Conservation (phyloP, 2,888 invertebrate genomes). For the Cheilosia impressa region DNA sequence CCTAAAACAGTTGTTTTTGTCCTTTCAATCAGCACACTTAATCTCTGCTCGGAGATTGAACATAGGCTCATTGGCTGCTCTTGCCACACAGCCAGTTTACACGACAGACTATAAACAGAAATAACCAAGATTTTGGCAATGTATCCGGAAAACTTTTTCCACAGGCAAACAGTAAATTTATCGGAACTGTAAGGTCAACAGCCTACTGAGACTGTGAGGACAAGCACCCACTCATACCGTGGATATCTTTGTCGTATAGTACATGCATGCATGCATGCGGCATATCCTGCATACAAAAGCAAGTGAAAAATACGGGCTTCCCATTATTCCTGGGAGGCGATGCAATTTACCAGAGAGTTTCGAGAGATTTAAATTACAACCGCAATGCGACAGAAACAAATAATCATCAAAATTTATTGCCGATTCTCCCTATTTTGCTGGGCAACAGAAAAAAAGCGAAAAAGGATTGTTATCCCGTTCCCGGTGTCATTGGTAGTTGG, state of each 20-base stretch:
- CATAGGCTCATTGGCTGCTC: constrained; percentile 41
- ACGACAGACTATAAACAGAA: constrained; percentile 40
- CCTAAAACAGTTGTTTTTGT: constrained; percentile 46
- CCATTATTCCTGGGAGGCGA: constrained; percentile 37
- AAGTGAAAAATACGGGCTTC: constrained; percentile 49
- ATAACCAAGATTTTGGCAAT: constrained; percentile 58
- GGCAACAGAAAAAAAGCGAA: constrained; percentile 12
- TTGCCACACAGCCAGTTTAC: constrained; percentile 1
- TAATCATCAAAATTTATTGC: constrained; percentile 75
- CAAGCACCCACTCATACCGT: constrained; percentile 68
- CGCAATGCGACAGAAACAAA: constrained; percentile 77
- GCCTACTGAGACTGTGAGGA: constrained; percentile 30
- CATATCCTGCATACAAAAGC: constrained; percentile 55
- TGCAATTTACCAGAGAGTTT: constrained; percentile 72
- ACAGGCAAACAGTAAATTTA: constrained; percentile 50
- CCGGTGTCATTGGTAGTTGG: not conserved
- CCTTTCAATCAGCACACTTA: constrained; percentile 60
- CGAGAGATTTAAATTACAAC: constrained; percentile 75
- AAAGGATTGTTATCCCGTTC: constrained; percentile 66
- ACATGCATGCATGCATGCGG: constrained; percentile 58
- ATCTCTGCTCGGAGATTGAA: constrained; percentile 57
- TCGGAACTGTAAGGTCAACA: constrained; percentile 54
- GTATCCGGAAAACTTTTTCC: constrained; percentile 42
- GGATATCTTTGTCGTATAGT: constrained; percentile 5
- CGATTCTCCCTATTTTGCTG: constrained; percentile 56